A percentile compares a stretch with the other conserved stretches of the same genome.
phyloP scores from a whole-genome alignment of 2,888 invertebrate species.

The Monoplex corrugatus region DNA sequence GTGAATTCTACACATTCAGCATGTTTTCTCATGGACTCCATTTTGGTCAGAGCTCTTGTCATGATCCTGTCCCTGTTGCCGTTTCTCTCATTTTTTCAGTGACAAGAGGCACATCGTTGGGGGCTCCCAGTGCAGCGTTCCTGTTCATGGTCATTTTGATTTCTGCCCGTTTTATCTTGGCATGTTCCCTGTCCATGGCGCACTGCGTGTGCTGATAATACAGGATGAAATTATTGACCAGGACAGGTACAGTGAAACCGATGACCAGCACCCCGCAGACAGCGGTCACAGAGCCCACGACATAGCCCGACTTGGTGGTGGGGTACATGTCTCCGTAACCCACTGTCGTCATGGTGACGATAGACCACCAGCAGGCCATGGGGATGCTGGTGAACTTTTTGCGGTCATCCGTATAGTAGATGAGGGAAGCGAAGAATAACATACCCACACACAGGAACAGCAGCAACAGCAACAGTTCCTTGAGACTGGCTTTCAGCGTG shows the following conservation, averaged over 20 bases:
- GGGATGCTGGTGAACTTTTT: constrained; percentile 64
- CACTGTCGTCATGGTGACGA: constrained; percentile 72
- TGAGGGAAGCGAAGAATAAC: constrained; percentile 67
- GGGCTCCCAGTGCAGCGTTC: not conserved
- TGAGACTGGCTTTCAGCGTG: constrained; percentile 68
- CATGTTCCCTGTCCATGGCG: constrained; percentile 57
- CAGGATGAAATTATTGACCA: constrained; percentile 78
- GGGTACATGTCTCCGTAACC: constrained; percentile 71
- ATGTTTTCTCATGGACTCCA: too few species aligned
- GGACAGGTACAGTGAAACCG: constrained; percentile 76
- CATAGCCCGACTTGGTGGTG: constrained; percentile 60
- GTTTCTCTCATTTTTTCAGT: not conserved
- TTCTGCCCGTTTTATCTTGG: constrained; percentile 12
- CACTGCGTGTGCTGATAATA: constrained; percentile 74
- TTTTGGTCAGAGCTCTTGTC: too few species aligned
- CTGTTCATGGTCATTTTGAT: not conserved
- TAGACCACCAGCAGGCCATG: constrained; percentile 67
- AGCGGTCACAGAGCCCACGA: constrained; percentile 72
- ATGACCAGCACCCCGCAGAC: constrained; percentile 74
- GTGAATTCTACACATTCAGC: too few species aligned
- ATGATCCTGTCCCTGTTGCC: too few species aligned
- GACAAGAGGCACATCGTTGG: too few species aligned
- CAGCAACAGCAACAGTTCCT: constrained; percentile 67
- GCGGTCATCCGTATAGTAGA: constrained; percentile 66
- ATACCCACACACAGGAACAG: constrained; percentile 68